Evolutionary conservation across 2,113 vertebrate genomes (phyloP).

Genomic region (Antechinus flavipes): DNA sequence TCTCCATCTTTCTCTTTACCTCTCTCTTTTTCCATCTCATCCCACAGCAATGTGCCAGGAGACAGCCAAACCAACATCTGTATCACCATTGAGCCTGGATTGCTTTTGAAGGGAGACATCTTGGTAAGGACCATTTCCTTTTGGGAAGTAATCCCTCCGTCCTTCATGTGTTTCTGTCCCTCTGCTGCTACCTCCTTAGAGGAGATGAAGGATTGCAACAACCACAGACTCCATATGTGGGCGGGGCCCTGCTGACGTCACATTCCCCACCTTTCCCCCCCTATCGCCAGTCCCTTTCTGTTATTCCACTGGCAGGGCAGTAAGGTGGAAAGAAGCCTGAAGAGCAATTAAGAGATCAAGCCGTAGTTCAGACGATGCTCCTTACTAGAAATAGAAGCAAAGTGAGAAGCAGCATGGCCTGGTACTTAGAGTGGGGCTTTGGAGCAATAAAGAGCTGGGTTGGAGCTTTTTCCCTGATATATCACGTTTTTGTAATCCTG

Average conservation of each 20-base stretch:
- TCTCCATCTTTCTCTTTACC: background rate
- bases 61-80: constrained; percentile 99
- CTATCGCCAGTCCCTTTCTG: background rate
- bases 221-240: background rate
- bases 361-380: background rate
- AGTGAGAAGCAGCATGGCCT: background rate
- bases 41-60: constrained; percentile 93
- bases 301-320: background rate
- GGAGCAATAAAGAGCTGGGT: background rate
- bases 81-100: constrained; percentile 98
- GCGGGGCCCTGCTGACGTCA: background rate
- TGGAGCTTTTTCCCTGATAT: background rate
- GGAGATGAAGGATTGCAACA: background rate
- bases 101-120: constrained; percentile 98
- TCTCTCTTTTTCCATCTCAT: background rate
- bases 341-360: background rate
- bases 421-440: background rate
- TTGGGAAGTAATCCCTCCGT: background rate
- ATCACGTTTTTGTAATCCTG: background rate
- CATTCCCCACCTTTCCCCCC: background rate
- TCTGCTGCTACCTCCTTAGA: background rate
- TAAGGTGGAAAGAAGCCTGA: background rate
- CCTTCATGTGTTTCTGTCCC: background rate
- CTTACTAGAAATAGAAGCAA: background rate
- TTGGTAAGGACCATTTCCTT: constrained; percentile 88